Evolutionary conservation across 1,140 invertebrate genomes (phyloP).

Genomic region (Ericerus pela): DNA sequence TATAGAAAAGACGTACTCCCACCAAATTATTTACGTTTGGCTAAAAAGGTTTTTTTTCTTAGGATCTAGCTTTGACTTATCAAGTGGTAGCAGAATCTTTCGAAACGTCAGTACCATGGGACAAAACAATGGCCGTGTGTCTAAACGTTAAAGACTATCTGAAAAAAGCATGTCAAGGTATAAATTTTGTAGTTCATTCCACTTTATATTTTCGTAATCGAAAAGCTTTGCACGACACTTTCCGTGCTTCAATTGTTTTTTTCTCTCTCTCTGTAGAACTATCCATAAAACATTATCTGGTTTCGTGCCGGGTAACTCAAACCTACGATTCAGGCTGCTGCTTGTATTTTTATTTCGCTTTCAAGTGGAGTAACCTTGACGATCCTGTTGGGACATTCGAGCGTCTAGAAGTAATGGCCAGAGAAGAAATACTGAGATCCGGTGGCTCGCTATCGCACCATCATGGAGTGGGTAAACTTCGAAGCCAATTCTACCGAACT

Average conservation of each 20-base stretch:
- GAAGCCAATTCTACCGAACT: constrained; percentile 62
- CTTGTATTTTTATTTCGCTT: constrained; percentile 96
- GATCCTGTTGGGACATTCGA: constrained; percentile 75
- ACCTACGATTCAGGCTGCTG: constrained; percentile 94
- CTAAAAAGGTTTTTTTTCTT: constrained; percentile 26
- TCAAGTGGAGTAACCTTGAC: constrained; percentile 51
- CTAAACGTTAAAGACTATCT: constrained; percentile 77
- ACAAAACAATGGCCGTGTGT: constrained; percentile 66
- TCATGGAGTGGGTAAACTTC: constrained; percentile 87
- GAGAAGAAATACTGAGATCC: constrained; percentile 78
- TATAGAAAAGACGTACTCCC: not conserved
- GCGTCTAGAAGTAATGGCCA: constrained; percentile 60
- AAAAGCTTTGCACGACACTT: not conserved
- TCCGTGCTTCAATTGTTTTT: not conserved
- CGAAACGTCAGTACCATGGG: constrained; percentile 96
- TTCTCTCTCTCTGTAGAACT: constrained; percentile 32
- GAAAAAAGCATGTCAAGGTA: constrained; percentile 50
- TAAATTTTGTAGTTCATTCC: not conserved
- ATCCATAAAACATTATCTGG: constrained; percentile 45
- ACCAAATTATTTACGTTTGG: constrained; percentile 16
- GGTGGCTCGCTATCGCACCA: constrained; percentile 93
- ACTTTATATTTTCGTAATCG: not conserved
- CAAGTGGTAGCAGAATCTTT: constrained; percentile 88
- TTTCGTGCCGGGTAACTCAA: constrained; percentile 82
- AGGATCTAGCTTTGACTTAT: constrained; percentile 84